These are phyloP conservation scores for Euthynnus affinis DNA, from an alignment of 2,797 vertebrate genomes.

Conservation along the genomic window DNA sequence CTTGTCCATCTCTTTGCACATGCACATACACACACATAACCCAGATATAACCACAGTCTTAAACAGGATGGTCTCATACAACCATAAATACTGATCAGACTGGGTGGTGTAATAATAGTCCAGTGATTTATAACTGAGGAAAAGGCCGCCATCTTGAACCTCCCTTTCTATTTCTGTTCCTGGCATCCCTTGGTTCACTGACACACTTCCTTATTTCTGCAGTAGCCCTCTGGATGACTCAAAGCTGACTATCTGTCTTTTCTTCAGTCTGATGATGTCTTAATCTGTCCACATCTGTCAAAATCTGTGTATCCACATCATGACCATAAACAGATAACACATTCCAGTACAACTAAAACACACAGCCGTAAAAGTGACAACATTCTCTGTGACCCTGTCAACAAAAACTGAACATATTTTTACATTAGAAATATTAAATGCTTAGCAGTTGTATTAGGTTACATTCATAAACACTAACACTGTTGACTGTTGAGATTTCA, in stretches of 20 bases:
- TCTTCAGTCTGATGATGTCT: no score
- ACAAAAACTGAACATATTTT: neutral
- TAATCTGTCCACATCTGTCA: neutral
- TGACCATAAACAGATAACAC: neutral
- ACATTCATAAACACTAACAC: no score
- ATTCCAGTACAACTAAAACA: neutral
- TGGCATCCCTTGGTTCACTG: constrained; percentile 49
- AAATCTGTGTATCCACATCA: neutral
- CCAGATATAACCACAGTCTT: neutral
- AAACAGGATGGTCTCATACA: neutral
- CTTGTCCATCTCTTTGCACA: neutral
- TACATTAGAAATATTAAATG: no score
- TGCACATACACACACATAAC: neutral
- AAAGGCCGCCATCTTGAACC: constrained; percentile 43
- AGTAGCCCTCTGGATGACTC: neutral
- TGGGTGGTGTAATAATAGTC: constrained; percentile 43
- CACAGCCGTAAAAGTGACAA: neutral
- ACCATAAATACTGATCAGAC: constrained; percentile 17
- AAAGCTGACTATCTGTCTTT: constrained; percentile 6
- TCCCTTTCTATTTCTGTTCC: constrained; percentile 59
- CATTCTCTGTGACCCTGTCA: neutral
- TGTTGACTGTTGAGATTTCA: no score
- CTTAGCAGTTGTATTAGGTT: no score
- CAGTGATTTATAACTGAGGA: constrained; percentile 18
- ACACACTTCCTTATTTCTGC: constrained; percentile 52